Conservation (phyloP, 2,888 invertebrate species). For the Sminthurinus aureus region DNA sequence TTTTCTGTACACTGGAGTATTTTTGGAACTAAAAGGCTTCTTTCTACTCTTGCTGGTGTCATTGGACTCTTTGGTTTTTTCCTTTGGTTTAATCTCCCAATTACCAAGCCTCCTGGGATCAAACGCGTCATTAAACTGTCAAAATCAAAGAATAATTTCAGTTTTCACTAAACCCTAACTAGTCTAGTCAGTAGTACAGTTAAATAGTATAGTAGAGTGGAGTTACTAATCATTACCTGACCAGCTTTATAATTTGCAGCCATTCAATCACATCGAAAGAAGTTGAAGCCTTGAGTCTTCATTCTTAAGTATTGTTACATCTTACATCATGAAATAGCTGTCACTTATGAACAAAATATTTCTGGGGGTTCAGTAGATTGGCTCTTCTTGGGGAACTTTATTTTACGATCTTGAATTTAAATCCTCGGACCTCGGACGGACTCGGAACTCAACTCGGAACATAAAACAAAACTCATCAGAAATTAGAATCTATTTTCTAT, state of each 20-base stretch:
- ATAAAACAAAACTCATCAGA: too few species aligned
- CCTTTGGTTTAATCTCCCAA: neutral
- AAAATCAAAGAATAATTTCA: neutral
- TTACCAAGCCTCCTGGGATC: neutral
- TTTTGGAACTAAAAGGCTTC: neutral
- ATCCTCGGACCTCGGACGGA: too few species aligned
- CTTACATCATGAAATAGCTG: too few species aligned
- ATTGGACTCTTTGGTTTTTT: neutral
- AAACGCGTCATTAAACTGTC: conserved; percentile 16
- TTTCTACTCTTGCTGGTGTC: neutral
- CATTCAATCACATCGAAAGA: neutral
- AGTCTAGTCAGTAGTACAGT: too few species aligned
- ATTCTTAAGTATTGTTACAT: too few species aligned
- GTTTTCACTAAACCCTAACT: neutral
- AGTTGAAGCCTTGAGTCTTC: too few species aligned
- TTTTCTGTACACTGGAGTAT: neutral
- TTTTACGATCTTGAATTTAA: too few species aligned
- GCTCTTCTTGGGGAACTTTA: too few species aligned
- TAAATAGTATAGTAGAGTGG: neutral
- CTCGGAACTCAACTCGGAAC: too few species aligned
- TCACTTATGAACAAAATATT: too few species aligned
- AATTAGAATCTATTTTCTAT: too few species aligned
- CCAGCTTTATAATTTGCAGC: neutral
- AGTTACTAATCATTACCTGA: neutral
- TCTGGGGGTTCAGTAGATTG: too few species aligned